Percentiles rank a stretch among this genome's conserved stretches.
phyloP scores from a whole-genome alignment of 1,140 invertebrate genomes.

The Anastatus disparis region DNA sequence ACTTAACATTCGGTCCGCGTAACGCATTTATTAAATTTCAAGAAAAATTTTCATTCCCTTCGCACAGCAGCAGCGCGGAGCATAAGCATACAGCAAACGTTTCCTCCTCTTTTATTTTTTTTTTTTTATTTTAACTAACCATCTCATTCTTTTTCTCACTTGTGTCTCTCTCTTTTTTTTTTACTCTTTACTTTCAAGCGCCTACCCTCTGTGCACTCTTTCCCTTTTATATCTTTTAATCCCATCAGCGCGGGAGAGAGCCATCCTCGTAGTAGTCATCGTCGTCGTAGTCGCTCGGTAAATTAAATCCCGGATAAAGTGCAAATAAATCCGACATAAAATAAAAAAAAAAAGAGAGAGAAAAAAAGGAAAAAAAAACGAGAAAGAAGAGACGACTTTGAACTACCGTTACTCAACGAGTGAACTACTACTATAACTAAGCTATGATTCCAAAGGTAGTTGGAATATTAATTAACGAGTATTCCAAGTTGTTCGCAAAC shows the following conservation, averaged over 20 bases:
- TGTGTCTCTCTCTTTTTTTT: conserved; percentile 3
- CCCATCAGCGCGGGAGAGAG: conserved; percentile 50
- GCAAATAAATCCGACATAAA: conserved; percentile 57
- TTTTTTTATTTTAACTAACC: not conserved
- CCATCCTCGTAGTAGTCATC: conserved; percentile 46
- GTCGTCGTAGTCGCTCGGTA: conserved; percentile 60
- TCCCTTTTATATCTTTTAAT: conserved; percentile 59
- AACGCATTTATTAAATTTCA: conserved; percentile 25
- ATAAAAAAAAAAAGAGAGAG: too few relatives aligned
- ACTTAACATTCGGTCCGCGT: not conserved
- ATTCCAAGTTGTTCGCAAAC: conserved; percentile 1
- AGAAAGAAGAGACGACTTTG: conserved; percentile 47
- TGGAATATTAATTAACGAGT: conserved; percentile 42
- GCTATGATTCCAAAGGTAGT: not conserved
- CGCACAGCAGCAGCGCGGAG: too few relatives aligned
- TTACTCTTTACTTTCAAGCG: conserved; percentile 39
- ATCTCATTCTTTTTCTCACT: not conserved
- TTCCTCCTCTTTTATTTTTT: too few relatives aligned
- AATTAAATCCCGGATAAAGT: conserved; percentile 68
- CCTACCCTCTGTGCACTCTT: conserved; percentile 30
- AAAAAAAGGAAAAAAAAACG: too few relatives aligned
- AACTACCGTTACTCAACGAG: conserved; percentile 6
- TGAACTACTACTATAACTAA: conserved; percentile 9
- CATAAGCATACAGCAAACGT: too few relatives aligned
- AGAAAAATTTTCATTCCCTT: conserved; percentile 3